Conservation (phyloP, 2,888 invertebrate species). For the Drosophila siamana region DNA sequence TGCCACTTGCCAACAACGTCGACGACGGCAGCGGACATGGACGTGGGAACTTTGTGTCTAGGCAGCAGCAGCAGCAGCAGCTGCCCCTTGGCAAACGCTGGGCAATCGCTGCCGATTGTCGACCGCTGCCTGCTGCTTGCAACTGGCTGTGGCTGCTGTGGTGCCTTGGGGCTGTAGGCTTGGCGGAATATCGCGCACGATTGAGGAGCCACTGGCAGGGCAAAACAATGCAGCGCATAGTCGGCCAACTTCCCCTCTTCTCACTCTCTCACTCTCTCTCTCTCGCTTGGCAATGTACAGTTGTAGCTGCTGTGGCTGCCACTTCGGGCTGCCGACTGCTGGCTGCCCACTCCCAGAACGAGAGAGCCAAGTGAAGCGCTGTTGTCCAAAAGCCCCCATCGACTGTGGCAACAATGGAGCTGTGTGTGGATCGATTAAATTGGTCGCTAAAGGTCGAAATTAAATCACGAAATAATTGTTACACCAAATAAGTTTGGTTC, state of each 20-base stretch:
- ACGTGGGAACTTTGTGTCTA: constrained; percentile 78
- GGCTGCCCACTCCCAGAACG: constrained; percentile 70
- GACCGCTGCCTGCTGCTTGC: constrained; percentile 52
- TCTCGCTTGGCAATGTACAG: constrained; percentile 44
- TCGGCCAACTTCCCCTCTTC: constrained; percentile 23
- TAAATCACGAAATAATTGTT: constrained; percentile 81
- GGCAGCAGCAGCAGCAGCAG: constrained; percentile 31
- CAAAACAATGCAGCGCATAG: constrained; percentile 58
- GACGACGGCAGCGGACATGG: constrained; percentile 48
- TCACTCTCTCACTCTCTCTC: not conserved
- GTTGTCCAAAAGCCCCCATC: constrained; percentile 16
- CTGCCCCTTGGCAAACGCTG: constrained; percentile 66
- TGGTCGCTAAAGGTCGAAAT: constrained; percentile 81
- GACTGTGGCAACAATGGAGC: constrained; percentile 30
- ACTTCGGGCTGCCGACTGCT: constrained; percentile 36
- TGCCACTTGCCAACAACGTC: constrained; percentile 50
- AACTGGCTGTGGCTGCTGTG: constrained; percentile 30
- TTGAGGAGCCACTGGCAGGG: constrained; percentile 73
- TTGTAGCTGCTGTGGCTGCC: constrained; percentile 51
- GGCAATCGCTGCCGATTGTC: constrained; percentile 68
- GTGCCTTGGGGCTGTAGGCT: constrained; percentile 72
- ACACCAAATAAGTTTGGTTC: constrained; percentile 81
- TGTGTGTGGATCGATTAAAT: constrained; percentile 80
- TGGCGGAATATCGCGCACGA: constrained; percentile 79
- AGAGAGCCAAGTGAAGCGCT: constrained; percentile 5